Base-by-base conservation (phyloP, 2,888 invertebrate genomes). In the Timema cristinae region DNA sequence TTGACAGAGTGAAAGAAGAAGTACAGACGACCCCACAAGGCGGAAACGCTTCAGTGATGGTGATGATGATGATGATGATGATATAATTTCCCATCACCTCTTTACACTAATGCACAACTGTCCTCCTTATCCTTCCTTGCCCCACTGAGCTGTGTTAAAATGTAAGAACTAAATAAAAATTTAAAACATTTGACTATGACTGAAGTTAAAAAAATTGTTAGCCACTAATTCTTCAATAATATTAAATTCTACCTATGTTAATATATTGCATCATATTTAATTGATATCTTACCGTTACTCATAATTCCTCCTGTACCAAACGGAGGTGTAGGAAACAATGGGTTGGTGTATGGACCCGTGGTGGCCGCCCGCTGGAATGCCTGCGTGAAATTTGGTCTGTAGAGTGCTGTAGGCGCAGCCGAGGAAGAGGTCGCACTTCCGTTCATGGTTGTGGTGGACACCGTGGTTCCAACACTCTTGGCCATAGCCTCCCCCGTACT, bases 311-410 rank as follows among this genome's bases (percentile, higher is more conserved):
- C 75, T 9, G 78, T 75, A 15, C 79, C 78, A 76, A 83, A 73
- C 11, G 70, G 73, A 32, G 73, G 71, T 51, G 73, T 63, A 13
- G 71, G 71, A 67, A 73, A 72, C 32, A 75, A 66, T 9, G 73
- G 68, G 16, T 67, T 71, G 7, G 70, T 66, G 47, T 73, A 73
- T n/a, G 73, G 73, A 10, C 71, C 71, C 8, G 82, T 81, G 32
- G 82, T 81, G 32, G 85, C 86, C 54, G 86, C 84, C 68, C 89
- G 86, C 73, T 90, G 90, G 79, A 90, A 91, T 49, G 90, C 90
- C 79, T 88, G 89, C 66, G 90, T 88, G 81, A 91, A 91, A 77
- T 90, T 88, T 66, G 90, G 90, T 82, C 91, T 85, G 83, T 90
- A 91, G 82, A 91, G 84, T 70, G 90, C 89, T 73, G 86, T 86